These are phyloP conservation scores for Stegophylla sp. DNA, from an alignment of 2,888 invertebrate genomes.

Conservation along the genomic window DNA sequence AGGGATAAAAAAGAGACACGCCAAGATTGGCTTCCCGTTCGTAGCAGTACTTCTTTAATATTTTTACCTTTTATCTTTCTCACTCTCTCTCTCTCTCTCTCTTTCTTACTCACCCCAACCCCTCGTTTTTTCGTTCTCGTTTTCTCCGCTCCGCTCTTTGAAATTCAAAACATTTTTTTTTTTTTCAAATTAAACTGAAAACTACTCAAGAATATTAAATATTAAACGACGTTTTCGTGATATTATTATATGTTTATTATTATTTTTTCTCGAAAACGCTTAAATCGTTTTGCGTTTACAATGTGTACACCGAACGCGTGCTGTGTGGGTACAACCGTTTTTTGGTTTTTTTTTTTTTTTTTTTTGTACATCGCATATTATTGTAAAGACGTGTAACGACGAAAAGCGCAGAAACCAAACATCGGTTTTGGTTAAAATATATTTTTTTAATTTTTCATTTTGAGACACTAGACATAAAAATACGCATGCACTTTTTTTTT, in stretches of 20 bases:
- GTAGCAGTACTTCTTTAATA: conserved; percentile 9
- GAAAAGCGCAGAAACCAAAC: not conserved
- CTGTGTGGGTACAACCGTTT: not conserved
- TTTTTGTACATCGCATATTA: too few species aligned
- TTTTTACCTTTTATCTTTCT: conserved; percentile 38
- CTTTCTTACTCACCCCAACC: not conserved
- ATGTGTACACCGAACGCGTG: not conserved
- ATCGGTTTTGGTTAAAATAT: not conserved
- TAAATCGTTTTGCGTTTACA: not conserved
- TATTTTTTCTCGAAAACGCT: not conserved
- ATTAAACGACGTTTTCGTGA: not conserved
- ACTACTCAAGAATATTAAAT: conserved; percentile 32
- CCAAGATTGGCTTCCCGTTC: conserved; percentile 34
- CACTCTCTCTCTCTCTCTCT: not conserved
- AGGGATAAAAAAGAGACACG: conserved; percentile 8
- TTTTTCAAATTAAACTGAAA: conserved; percentile 12
- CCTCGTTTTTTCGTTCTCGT: not conserved
- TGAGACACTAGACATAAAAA: not conserved
- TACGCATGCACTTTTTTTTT: not conserved
- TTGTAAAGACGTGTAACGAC: too few species aligned
- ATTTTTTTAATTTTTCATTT: not conserved
- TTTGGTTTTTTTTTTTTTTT: too few species aligned
- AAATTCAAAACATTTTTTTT: not conserved
- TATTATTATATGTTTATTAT: too few species aligned
- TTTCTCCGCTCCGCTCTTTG: not conserved